Conservation (phyloP, 2,113 vertebrate species). For the Crotalus tigris region DNA sequence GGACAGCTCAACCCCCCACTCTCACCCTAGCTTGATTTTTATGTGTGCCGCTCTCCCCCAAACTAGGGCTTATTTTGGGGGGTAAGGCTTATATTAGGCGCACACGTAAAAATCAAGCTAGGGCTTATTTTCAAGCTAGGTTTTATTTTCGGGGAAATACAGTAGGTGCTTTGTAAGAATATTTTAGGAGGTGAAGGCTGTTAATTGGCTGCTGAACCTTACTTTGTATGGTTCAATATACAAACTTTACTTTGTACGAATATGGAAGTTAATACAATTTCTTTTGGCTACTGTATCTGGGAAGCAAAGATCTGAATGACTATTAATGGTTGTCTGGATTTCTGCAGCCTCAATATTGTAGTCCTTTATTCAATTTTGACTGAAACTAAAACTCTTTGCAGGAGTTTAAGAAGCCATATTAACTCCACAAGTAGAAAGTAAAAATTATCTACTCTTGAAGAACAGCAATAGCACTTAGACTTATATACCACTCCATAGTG, state of each 20-base stretch:
- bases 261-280: not conserved
- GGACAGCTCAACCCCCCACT: too few species aligned
- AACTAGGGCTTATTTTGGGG: too few species aligned
- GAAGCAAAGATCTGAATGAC: not conserved
- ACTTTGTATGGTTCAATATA: too few species aligned
- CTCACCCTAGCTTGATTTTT: too few species aligned
- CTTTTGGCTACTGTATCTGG: not conserved
- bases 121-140: too few species aligned
- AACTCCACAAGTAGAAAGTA: not conserved
- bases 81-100: too few species aligned
- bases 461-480: not conserved
- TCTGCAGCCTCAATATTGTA: not conserved
- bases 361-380: not conserved
- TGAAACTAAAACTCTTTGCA: not conserved
- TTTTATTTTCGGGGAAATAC: too few species aligned
- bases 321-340: not conserved
- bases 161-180: not conserved
- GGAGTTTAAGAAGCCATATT: not conserved
- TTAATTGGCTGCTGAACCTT: not conserved
- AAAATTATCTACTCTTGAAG: not conserved
- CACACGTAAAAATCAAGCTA: too few species aligned
- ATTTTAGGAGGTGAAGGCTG: not conserved
- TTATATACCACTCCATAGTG: not conserved
- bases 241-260: not conserved
- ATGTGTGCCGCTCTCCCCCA: too few species aligned